Evolutionary conservation across 2,113 vertebrate species (phyloP).

Genomic region (Vidua chalybeata): DNA sequence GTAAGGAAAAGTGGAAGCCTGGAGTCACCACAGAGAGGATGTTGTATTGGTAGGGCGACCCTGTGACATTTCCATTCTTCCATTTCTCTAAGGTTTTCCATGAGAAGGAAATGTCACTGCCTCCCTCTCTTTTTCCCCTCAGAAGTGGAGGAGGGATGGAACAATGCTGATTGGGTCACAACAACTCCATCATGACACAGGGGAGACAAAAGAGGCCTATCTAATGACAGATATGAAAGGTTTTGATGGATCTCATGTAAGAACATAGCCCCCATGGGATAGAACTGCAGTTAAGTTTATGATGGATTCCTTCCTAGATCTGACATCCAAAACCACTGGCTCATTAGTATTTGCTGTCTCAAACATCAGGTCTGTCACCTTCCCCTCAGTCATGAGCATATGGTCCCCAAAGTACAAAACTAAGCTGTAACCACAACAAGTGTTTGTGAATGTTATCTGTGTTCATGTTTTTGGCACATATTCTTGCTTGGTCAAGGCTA

Average conservation of each 20-base stretch:
- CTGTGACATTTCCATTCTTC: neutral
- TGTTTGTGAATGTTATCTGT: neutral
- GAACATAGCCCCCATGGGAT: neutral
- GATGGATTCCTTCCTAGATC: neutral
- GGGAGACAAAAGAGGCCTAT: neutral
- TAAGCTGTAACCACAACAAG: neutral
- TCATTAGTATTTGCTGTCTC: neutral
- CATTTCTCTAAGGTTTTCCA: slow-evolving; percentile 11
- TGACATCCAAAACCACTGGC: neutral
- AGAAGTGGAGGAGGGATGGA: neutral
- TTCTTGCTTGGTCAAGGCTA: neutral
- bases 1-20: neutral
- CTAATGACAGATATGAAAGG: neutral
- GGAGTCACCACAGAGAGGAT: neutral
- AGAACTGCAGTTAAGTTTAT: neutral
- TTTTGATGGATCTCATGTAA: neutral
- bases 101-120: neutral
- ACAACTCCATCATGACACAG: neutral
- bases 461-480: neutral
- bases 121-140: neutral
- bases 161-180: neutral
- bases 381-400: neutral
- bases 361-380: neutral
- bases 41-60: neutral
- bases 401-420: neutral